Conservation (phyloP, 2,888 invertebrate species). For the Lysandra coridon region DNA sequence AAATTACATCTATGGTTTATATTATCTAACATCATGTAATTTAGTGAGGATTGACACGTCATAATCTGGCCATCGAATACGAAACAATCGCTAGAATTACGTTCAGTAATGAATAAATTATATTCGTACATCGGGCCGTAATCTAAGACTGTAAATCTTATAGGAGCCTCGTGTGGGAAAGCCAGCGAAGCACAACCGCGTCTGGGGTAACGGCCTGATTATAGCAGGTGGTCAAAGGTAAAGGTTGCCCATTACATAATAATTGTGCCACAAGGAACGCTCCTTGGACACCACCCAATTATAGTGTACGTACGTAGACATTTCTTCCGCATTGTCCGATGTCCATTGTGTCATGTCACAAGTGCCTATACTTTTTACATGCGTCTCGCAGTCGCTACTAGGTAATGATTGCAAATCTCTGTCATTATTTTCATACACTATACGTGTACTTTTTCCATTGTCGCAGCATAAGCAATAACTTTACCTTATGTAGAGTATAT, state of each 20-base stretch:
- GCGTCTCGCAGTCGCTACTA: not conserved
- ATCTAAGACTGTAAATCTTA: slow-evolving; percentile 41
- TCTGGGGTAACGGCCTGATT: slow-evolving; percentile 65
- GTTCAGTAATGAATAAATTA: slow-evolving; percentile 15
- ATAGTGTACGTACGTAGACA: not conserved
- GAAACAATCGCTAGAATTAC: slow-evolving; percentile 15
- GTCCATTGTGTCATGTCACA: not conserved
- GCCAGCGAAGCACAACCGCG: slow-evolving; percentile 54
- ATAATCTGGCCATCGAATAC: slow-evolving; percentile 16
- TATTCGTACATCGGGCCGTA: slow-evolving; percentile 35
- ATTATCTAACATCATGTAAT: not conserved
- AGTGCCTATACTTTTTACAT: not conserved
- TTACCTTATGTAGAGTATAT: not conserved
- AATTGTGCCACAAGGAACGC: slow-evolving; percentile 31
- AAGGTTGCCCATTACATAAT: slow-evolving; percentile 34
- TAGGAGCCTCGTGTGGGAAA: slow-evolving; percentile 49
- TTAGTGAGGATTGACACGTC: not conserved
- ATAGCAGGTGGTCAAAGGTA: slow-evolving; percentile 51
- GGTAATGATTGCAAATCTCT: not conserved
- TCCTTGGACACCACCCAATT: not conserved
- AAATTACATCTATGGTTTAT: not conserved
- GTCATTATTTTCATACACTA: not conserved
- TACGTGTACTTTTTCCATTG: not conserved
- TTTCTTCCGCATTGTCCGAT: slow-evolving; percentile 11
- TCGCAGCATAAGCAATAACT: not conserved